Base-by-base conservation (phyloP, 1,140 invertebrate species). In the Lasioglossum baleicum region DNA sequence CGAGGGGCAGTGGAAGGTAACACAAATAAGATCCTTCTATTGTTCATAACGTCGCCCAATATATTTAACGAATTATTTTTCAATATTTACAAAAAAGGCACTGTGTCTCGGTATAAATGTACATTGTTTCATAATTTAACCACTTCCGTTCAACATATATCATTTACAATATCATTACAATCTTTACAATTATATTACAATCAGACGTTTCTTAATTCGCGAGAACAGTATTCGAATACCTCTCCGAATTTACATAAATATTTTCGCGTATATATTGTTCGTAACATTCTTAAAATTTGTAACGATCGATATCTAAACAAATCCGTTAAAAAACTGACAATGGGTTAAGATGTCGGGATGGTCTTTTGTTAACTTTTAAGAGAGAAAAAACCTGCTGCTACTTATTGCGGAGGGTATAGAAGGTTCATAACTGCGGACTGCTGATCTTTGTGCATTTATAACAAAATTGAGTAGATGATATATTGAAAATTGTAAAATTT, bases 11-110 rank as follows among this genome's bases (percentile, higher is more conserved):
- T 8, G 35, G n/a, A 20, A 51, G 56, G 22, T 42, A 76, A 85
- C 75, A n/a, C n/a, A n/a, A 66, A 83, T 11, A 73, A 75, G 58
- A n/a, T 6, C 26, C 7, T 7, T 40, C 40, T 64, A 66, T 80
- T 90, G 76, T 87, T 80, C 48, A 73, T 90, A 91, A 91, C 87
- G 78, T 89, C 82, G 80, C 88, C 79, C 76, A 84, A 90, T 92
- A 90, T 91, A 92, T 91, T 92, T 89, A 91, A 91, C 88, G 83
- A 91, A 76, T 86, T 88, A 85, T 79, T 75, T 72, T 81, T 81
- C 85, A 71, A 83, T 76, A 87, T 90, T 74, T 91, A 89, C 89
- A 90, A 85, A 22, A 35, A 87, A 84, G 69, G 84, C 84, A 90
- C 86, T 8, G 11, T 17, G 31, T 35, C 5, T 35, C 2, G 40